Evolutionary conservation across 1,140 invertebrate species (phyloP), one percentile per base, ranked within the genome.

Genomic region (Liolophura sinensis): DNA sequence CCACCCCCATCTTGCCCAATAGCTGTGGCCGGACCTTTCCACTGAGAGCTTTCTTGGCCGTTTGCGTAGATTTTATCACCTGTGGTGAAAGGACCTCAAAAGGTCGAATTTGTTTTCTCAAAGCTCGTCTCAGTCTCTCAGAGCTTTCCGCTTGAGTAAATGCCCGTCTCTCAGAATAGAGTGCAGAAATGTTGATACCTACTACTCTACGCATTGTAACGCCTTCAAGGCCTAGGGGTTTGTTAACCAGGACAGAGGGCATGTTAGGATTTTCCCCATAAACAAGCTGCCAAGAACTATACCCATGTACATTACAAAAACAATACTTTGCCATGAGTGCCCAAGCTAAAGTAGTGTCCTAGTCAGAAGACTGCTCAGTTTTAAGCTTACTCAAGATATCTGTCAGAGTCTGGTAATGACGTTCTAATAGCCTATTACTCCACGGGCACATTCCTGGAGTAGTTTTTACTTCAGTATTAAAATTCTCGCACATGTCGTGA

Each of bases 181-280:
- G n/a, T 4, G 54, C 54, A 4, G 31, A 40, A 7, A 64, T 63
- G 47, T 65, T 60, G 18, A 11, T 25, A 7, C 27, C 59, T 18
- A 66, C 58, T n/a, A 27, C 46, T 62, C n/a, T 31, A 50, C 58
- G 65, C 14, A 20, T 51, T 6, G 64, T 63, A 24, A 48, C 12
- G 14, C 59, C 64, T 50, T 66, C 64, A 12, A 66, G 50, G 46
- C 50, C 27, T 64, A 60, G 61, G 27, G 50, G 20, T 24, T n/a
- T 63, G 31, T 67, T 48, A 6, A 31, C 49, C 11, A 67, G 47
- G 25, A 64, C 52, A 40, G 20, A 31, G 16, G 60, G 66, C 12
- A 68, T 46, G 52, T 65, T 65, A 3, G 54, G 64, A 56, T 62
- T 68, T 57, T 40, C 40, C 18, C 50, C 66, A 68, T 57, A 64